phyloP scores from a whole-genome alignment of 2,797 vertebrate species.

The Sebastolobus alascanus region DNA sequence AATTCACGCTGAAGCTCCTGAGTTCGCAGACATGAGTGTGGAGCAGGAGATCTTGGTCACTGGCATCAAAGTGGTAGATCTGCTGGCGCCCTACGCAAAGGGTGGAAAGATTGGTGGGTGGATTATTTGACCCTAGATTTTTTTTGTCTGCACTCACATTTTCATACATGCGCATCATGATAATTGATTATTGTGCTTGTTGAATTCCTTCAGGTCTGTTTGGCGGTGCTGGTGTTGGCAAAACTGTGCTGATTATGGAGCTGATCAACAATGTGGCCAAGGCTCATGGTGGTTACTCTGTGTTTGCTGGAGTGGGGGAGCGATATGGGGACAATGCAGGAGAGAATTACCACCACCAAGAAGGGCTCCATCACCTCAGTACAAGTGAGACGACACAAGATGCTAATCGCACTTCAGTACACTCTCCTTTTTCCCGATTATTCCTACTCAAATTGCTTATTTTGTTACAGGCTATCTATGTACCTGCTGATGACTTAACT shows the following conservation, averaged over 20 bases:
- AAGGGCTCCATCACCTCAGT: slow-evolving; percentile 96
- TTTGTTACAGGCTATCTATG: slow-evolving; percentile 89
- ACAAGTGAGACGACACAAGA: slow-evolving; percentile 80
- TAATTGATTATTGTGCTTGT: not conserved
- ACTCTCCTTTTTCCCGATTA: not conserved
- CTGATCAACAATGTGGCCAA: slow-evolving; percentile 96
- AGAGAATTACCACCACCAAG: slow-evolving; percentile 94
- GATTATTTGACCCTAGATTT: not conserved
- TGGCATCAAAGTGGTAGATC: slow-evolving; percentile 94
- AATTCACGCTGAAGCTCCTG: slow-evolving; percentile 92
- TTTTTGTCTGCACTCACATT: not conserved
- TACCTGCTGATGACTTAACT: slow-evolving; percentile 93
- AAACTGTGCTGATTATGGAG: slow-evolving; percentile 95
- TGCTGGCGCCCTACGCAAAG: slow-evolving; percentile 93
- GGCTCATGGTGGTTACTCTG: slow-evolving; percentile 93
- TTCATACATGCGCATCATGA: not conserved
- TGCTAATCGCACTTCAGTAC: not conserved
- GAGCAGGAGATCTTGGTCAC: slow-evolving; percentile 96
- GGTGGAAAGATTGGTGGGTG: slow-evolving; percentile 92
- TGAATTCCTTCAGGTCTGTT: slow-evolving; percentile 85
- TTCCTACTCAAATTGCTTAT: not conserved
- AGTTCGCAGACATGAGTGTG: slow-evolving; percentile 94
- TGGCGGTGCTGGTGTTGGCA: slow-evolving; percentile 92
- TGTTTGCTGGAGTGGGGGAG: slow-evolving; percentile 93
- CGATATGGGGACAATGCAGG: slow-evolving; percentile 97